phyloP scores from a whole-genome alignment of 1,140 invertebrate genomes.

The Orchestia grillus region DNA sequence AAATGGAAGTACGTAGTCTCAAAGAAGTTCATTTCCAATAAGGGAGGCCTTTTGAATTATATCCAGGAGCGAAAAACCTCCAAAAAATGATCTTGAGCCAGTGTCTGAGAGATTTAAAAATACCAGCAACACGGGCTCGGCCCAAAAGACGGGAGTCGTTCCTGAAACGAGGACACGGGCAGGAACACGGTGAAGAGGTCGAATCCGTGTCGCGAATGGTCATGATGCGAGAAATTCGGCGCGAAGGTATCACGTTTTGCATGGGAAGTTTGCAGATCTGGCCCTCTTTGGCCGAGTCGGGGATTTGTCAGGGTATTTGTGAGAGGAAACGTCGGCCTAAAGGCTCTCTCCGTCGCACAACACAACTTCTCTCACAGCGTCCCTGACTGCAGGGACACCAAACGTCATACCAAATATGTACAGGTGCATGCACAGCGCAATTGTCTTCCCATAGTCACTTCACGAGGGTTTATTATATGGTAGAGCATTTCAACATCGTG shows the following conservation, averaged over 20 bases:
- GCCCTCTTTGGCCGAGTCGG: not conserved
- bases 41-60: not conserved
- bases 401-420: no score
- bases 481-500: no score
- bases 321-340: not conserved
- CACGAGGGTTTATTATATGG: no score
- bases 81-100: not conserved
- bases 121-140: not conserved
- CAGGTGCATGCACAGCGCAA: no score
- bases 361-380: not conserved
- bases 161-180: not conserved
- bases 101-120: not conserved
- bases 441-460: no score
- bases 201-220: not conserved
- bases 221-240: slow-evolving; percentile 5
- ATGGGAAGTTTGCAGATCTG: slow-evolving; percentile 44
- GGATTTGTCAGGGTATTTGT: slow-evolving; percentile 41
- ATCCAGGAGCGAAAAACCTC: not conserved
- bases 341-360: not conserved
- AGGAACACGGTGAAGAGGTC: not conserved
- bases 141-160: not conserved
- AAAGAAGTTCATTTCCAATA: not conserved
- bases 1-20: not conserved
- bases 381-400: not conserved
- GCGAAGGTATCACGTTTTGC: slow-evolving; percentile 29